These are phyloP conservation scores for Ditylenchus weischeri DNA, from an alignment of 2,888 invertebrate genomes.

Conservation along the genomic window DNA sequence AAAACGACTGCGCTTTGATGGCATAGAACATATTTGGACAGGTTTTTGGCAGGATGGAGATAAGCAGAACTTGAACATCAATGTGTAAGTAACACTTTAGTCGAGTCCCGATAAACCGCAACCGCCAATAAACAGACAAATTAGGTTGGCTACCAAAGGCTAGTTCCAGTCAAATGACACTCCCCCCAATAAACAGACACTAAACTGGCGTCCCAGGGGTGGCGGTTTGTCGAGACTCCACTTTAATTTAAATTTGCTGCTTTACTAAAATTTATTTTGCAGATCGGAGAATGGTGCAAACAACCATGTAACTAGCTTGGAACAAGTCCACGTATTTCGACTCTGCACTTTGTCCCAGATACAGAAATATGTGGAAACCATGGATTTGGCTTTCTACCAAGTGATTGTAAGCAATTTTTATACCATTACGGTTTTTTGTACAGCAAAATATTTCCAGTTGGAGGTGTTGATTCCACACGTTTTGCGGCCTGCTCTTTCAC, in stretches of 20 bases:
- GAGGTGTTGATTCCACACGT: conserved; percentile 95
- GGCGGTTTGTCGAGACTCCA: too few relatives aligned
- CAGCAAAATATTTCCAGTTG: too few relatives aligned
- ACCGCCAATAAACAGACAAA: too few relatives aligned
- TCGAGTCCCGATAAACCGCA: not conserved
- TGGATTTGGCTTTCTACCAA: conserved; percentile 77
- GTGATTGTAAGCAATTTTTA: conserved; percentile 65
- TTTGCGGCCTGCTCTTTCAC: conserved; percentile 60
- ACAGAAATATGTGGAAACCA: conserved; percentile 60
- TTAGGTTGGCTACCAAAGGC: too few relatives aligned
- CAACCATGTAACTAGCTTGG: conserved; percentile 13
- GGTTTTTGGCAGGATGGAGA: conserved; percentile 74
- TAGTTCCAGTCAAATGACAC: too few relatives aligned
- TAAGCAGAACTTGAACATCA: not conserved
- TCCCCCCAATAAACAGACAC: too few relatives aligned
- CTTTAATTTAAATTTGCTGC: not conserved
- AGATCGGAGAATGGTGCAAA: too few relatives aligned
- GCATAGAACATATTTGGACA: conserved; percentile 84
- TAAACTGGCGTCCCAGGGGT: too few relatives aligned
- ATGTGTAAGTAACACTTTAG: conserved; percentile 18
- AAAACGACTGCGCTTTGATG: conserved; percentile 80
- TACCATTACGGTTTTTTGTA: too few relatives aligned
- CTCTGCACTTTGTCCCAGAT: conserved; percentile 61
- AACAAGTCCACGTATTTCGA: conserved; percentile 56
- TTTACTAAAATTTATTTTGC: too few relatives aligned